Evolutionary conservation across 2,113 vertebrate genomes (phyloP).

Genomic region (Callipepla californica): DNA sequence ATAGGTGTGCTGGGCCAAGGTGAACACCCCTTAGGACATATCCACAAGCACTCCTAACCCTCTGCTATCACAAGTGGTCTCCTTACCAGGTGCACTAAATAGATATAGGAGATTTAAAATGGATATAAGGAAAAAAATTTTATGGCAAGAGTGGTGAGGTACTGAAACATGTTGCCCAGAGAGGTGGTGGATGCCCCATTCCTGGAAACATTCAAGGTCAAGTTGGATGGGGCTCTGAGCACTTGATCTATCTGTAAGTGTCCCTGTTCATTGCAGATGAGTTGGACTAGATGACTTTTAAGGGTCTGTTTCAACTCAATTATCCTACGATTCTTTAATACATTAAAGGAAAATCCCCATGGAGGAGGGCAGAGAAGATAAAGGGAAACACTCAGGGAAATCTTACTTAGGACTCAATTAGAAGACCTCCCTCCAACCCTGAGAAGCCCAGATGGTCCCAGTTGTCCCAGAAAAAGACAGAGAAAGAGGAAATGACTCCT

Average conservation of each 20-base stretch:
- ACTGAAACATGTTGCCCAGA: too few species aligned
- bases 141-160: too few species aligned
- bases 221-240: too few species aligned
- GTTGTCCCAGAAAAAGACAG: not conserved
- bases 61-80: not conserved
- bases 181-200: too few species aligned
- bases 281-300: too few species aligned
- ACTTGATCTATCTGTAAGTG: too few species aligned
- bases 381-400: not conserved
- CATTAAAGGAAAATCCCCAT: not conserved
- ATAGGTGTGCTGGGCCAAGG: not conserved
- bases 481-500: not conserved
- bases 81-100: not conserved
- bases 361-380: fast-evolving
- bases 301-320: too few species aligned
- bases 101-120: too few species aligned
- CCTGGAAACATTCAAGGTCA: too few species aligned
- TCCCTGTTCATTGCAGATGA: too few species aligned
- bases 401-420: not conserved
- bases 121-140: too few species aligned
- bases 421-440: not conserved
- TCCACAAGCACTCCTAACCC: not conserved
- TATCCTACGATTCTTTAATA: too few species aligned
- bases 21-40: not conserved
- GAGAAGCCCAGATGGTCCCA: not conserved